These are phyloP conservation scores for Ecliptopera silaceata DNA, from an alignment of 2,888 invertebrate genomes.

Conservation along the genomic window DNA sequence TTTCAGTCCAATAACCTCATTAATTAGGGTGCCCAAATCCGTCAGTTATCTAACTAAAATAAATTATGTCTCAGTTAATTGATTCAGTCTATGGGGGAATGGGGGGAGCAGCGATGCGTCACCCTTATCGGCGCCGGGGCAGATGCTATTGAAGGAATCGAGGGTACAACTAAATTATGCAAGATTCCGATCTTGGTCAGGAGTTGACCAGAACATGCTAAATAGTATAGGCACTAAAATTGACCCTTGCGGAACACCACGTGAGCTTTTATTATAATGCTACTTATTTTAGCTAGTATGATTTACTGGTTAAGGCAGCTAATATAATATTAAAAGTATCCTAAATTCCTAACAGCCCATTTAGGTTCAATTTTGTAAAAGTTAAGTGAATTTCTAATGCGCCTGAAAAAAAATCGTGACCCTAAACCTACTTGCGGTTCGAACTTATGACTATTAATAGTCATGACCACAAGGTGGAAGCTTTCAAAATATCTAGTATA, in stretches of 20 bases:
- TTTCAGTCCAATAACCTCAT: slow-evolving; percentile 28
- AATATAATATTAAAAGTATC: no score
- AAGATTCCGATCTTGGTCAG: slow-evolving; percentile 23
- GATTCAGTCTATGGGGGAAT: slow-evolving; percentile 53
- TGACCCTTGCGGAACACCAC: slow-evolving; percentile 19
- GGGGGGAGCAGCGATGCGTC: slow-evolving; percentile 54
- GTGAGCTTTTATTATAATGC: neutral
- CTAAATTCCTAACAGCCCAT: no score
- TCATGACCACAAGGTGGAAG: no score
- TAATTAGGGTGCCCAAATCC: slow-evolving; percentile 35
- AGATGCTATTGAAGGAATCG: slow-evolving; percentile 30
- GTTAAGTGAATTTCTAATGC: no score
- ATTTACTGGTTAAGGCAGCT: no score
- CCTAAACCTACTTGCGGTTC: no score
- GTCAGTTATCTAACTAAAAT: slow-evolving; percentile 58
- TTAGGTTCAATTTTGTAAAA: no score
- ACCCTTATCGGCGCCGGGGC: slow-evolving; percentile 43
- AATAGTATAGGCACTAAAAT: slow-evolving; percentile 15
- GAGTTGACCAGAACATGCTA: slow-evolving; percentile 1
- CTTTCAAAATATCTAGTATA: no score
- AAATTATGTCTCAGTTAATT: slow-evolving; percentile 63
- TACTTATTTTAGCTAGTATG: no score
- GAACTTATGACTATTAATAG: no score
- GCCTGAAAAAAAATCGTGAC: no score
- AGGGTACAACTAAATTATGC: slow-evolving; percentile 24